Percentiles rank a stretch among this genome's conserved stretches.
Conservation (phyloP, 2,797 vertebrate species). For the Vireo griseus region DNA sequence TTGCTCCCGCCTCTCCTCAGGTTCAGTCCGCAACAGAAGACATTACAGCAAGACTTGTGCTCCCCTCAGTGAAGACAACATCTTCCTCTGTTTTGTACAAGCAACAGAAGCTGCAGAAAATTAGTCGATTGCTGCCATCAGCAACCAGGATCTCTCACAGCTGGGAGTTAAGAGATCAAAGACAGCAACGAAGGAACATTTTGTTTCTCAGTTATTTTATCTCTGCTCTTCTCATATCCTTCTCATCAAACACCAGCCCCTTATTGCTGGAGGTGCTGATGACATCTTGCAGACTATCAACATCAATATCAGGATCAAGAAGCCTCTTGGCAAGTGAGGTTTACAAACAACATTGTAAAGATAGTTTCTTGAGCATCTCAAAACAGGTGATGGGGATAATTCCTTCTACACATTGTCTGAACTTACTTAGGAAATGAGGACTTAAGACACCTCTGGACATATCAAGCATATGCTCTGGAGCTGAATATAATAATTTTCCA, state of each 20-base stretch:
- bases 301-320: slow-evolving; percentile 31
- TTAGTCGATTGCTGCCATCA: slow-evolving; percentile 53
- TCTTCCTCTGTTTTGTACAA: slow-evolving; percentile 41
- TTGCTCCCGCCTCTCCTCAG: not conserved
- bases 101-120: slow-evolving; percentile 52
- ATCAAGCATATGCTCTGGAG: not conserved
- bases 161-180: slow-evolving; percentile 69
- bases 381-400: not conserved
- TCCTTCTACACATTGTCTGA: not conserved
- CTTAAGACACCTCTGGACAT: not conserved
- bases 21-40: slow-evolving; percentile 4
- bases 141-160: slow-evolving; percentile 63
- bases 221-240: slow-evolving; percentile 32
- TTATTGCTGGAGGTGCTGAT: slow-evolving; percentile 52
- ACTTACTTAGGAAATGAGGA: not conserved
- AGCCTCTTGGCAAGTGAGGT: not conserved
- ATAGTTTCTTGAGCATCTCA: not conserved
- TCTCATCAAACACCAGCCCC: not conserved
- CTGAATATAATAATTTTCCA: not conserved
- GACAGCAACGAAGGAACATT: slow-evolving; percentile 45
- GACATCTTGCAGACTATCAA: slow-evolving; percentile 54
- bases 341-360: slow-evolving; percentile 15
- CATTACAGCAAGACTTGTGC: slow-evolving; percentile 34
- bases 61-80: slow-evolving; percentile 43
- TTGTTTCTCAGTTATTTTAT: slow-evolving; percentile 61